A percentile compares a stretch with the other conserved stretches of the same genome.
These are phyloP conservation scores for Lingula anatina DNA, from an alignment of 2,888 invertebrate species.

Conservation along the genomic window DNA sequence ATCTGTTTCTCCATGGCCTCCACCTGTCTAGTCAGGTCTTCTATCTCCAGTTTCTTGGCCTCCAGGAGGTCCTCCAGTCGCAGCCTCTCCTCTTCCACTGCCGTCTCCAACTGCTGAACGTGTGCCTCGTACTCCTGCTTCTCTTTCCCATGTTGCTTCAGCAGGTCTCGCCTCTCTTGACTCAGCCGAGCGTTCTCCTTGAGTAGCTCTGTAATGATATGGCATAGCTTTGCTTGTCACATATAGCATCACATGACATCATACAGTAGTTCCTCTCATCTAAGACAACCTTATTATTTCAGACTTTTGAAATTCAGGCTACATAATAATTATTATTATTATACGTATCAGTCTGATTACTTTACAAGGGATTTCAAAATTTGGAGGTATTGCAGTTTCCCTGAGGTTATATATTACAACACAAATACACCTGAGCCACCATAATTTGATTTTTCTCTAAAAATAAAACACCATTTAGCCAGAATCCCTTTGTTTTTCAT, in stretches of 20 bases:
- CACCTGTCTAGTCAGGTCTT: slow-evolving; percentile 60
- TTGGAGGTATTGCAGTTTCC: too few species aligned
- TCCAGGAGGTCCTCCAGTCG: slow-evolving; percentile 38
- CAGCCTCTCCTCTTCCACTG: slow-evolving; percentile 39
- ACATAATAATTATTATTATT: too few species aligned
- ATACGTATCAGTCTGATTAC: too few species aligned
- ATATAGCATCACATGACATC: not conserved
- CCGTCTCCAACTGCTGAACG: slow-evolving; percentile 38
- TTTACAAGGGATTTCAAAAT: too few species aligned
- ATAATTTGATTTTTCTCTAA: too few species aligned
- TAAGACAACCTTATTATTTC: too few species aligned
- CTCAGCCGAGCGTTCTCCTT: slow-evolving; percentile 43
- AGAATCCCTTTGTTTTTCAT: too few species aligned
- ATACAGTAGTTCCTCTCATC: too few species aligned
- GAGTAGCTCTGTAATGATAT: slow-evolving; percentile 34
- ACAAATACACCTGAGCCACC: too few species aligned
- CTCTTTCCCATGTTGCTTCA: slow-evolving; percentile 37
- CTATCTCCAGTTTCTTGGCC: slow-evolving; percentile 36
- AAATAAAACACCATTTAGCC: too few species aligned
- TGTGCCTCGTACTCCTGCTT: slow-evolving; percentile 29
- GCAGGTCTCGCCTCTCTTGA: slow-evolving; percentile 42
- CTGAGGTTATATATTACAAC: too few species aligned
- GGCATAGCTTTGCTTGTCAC: not conserved
- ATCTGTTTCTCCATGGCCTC: slow-evolving; percentile 85
- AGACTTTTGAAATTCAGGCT: too few species aligned